Percentiles rank a stretch among this genome's conserved stretches.
Evolutionary conservation across 2,113 vertebrate species (phyloP).

Genomic region (Grammomys surdaster): DNA sequence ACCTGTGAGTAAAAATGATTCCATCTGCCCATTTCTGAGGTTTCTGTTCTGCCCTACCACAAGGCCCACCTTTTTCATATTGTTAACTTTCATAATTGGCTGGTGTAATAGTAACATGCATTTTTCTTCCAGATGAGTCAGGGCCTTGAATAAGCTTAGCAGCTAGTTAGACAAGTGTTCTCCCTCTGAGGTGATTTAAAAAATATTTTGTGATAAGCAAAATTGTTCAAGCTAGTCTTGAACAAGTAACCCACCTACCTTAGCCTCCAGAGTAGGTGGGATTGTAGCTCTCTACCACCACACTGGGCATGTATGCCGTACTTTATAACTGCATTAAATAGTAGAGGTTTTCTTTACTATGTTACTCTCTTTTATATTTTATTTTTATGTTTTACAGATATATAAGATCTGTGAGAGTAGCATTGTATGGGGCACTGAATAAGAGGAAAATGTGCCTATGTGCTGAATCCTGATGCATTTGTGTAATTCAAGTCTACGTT

Average conservation of each 20-base stretch:
- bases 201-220: neutral
- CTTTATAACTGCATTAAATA: neutral
- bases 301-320: neutral
- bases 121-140: neutral
- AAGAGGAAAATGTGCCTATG: too few relatives aligned
- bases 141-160: neutral
- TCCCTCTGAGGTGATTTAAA: neutral
- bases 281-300: neutral
- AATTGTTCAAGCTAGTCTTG: neutral
- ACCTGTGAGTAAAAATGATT: neutral
- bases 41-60: neutral
- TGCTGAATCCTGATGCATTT: fast-evolving
- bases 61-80: neutral
- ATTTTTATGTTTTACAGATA: neutral
- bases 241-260: neutral
- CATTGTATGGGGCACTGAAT: neutral
- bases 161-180: neutral
- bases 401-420: neutral
- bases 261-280: neutral
- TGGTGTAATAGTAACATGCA: neutral
- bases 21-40: neutral
- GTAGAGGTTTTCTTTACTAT: neutral
- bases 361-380: neutral
- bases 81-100: neutral
- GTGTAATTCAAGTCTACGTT: neutral